Base-by-base conservation (phyloP, 23 tunicate genomes). In the Clavelina lepadiformis region DNA sequence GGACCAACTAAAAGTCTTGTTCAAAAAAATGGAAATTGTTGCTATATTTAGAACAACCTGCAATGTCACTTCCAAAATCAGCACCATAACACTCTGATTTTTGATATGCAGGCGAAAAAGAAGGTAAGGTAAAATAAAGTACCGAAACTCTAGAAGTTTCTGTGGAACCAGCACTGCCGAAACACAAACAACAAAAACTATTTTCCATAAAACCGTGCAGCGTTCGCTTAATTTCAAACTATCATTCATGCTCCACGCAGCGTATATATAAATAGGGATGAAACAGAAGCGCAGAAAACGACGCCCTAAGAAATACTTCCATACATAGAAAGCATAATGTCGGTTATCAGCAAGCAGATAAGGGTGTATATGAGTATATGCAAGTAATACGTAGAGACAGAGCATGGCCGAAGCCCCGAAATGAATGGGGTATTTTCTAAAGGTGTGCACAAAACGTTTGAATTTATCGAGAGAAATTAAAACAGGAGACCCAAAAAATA, bases 341-440 rank as follows among this genome's bases (percentile, higher is more conserved):
- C 97, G 73, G 34, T 89, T 89, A 72, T 89, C 97, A 35, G 97
- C 89, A 11, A 89, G 82, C 41, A 89, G 45, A 63, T 83, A 89
- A 30, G 64, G 71, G 51, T 89, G 97, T 5, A 74, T 76, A 49
- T 77, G 46, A 1, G 82, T 69, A 62, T 64, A 63, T 28, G 56
- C 38, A 1, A 46, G 19, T 11, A 81, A 24, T 24, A 57, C 28
- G 34, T 85, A 75, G 28, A 68, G 19, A 49, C 69, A 46, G 26
- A 61, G 23, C 2, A 81, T 5, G n/a, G 64, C 57, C 11, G 33
- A 26, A 1, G 49, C 3, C 1, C 24, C 28, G 27, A 33, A 38
- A 2, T 44, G 47, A 32, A 31, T 7, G n/a, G 15, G 5, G 3
- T 72, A 71, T 31, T 73, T 60, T 38, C 46, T 27, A 29, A 82